phyloP scores from a whole-genome alignment of 1,140 invertebrate species.

The Macrosteles quadrilineatus region DNA sequence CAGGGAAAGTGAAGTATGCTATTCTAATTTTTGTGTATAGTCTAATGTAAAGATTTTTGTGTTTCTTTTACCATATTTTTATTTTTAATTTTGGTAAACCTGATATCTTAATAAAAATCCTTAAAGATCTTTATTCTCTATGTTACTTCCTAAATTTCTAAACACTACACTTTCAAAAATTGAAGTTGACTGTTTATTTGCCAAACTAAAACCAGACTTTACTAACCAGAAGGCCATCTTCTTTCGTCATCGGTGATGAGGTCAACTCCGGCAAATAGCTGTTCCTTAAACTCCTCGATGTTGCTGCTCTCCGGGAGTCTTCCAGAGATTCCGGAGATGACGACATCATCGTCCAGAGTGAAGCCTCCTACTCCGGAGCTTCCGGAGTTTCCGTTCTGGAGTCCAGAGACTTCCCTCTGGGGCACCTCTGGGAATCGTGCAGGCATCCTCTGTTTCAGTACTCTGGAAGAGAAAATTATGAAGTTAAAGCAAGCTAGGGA shows the following conservation, averaged over 20 bases:
- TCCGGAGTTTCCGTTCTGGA: background rate
- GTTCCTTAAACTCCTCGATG: slow-evolving; percentile 86
- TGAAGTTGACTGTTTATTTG: too few relatives aligned
- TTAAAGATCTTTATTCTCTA: too few relatives aligned
- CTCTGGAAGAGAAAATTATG: background rate
- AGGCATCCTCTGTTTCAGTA: slow-evolving; percentile 55
- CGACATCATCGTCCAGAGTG: slow-evolving; percentile 68
- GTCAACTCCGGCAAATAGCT: slow-evolving; percentile 83
- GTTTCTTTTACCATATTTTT: too few relatives aligned
- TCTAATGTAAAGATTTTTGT: too few relatives aligned
- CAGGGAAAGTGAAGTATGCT: too few relatives aligned
- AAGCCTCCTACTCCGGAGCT: slow-evolving; percentile 34
- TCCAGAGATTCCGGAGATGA: slow-evolving; percentile 87
- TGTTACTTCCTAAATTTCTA: too few relatives aligned
- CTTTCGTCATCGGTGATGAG: slow-evolving; percentile 85
- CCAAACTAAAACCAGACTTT: too few relatives aligned
- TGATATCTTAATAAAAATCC: too few relatives aligned
- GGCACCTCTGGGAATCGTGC: slow-evolving; percentile 57
- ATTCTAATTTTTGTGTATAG: too few relatives aligned
- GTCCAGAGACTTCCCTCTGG: slow-evolving; percentile 32
- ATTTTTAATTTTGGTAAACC: too few relatives aligned
- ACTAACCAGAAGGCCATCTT: slow-evolving; percentile 70
- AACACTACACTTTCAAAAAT: too few relatives aligned
- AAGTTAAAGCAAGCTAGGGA: background rate
- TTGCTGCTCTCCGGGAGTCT: slow-evolving; percentile 84